Base-by-base conservation (phyloP, 2,797 vertebrate genomes). In the Leptatherina wallacei region DNA sequence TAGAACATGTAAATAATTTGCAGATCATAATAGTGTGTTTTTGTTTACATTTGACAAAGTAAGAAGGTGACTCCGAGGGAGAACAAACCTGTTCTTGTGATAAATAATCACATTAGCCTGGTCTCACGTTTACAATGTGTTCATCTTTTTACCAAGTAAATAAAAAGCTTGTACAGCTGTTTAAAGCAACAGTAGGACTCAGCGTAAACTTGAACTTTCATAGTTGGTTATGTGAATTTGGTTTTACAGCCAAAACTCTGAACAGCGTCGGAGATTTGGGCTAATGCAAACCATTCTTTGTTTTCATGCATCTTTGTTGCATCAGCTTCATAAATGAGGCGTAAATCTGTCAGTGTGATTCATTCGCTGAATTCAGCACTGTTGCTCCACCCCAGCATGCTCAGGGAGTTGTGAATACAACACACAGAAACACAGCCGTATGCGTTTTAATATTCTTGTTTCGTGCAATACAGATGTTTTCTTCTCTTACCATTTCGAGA, bases 401-500 rank as follows among this genome's bases (percentile, higher is more conserved):
- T 65, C 51, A 52, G 1, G 0, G 58, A 75, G 22, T 38, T 38
- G 30, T 22, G 13, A 29, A 27, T 13, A 55, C 57, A 63, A 56
- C 14, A 13, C 16, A 13, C 33, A 40, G 5, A 68, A 49, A 61
- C 13, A 30, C 10, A 33, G 24, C 30, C 30, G 10, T 6, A 18
- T 27, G 35, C 33, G 24, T 51, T 4, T 2, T 32, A 27, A 56
- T 38, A 20, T 30, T 67, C 4, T 12, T 6, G 6, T 29, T 61
- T 27, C 22, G 4, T 47, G 24, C 32, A 33, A 27, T 9, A n/a
- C 27, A 10, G 8, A 27, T 4, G 27, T 61, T 72, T 52, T 42
- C 20, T 52, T 86, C 89, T 89, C 85, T 88, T 79, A 99, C 98
- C 98, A 84, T 99, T 99, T 88, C 98, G 95, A 74, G 98, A 99